A percentile compares a stretch with the other conserved stretches of the same genome.
These are phyloP conservation scores for Quadriops clusia DNA, from an alignment of 2,888 invertebrate genomes.

Conservation along the genomic window DNA sequence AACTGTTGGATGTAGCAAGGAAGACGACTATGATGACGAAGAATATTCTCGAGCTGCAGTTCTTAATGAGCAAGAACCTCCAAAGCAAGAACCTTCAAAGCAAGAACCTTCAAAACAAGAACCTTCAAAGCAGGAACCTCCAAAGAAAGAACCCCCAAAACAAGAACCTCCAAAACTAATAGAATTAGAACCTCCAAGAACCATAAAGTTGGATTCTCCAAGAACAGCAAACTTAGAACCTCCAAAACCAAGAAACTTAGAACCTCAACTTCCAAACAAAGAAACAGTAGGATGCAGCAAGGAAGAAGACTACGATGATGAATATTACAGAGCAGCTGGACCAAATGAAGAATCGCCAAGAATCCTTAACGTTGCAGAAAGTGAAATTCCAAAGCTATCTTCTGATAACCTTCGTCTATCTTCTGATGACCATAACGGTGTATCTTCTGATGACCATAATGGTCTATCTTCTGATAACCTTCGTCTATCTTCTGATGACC, in stretches of 20 bases:
- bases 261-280: neutral
- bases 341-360: too few relatives aligned
- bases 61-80: neutral
- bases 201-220: neutral
- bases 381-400: too few relatives aligned
- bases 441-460: too few relatives aligned
- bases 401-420: too few relatives aligned
- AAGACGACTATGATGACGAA: slow-evolving; percentile 1
- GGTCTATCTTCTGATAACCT: too few relatives aligned
- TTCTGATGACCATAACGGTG: too few relatives aligned
- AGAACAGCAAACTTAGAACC: neutral
- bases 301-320: slow-evolving; percentile 11
- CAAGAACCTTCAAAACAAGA: neutral
- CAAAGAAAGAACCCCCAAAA: neutral
- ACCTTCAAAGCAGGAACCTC: neutral
- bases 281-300: slow-evolving; percentile 13
- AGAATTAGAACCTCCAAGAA: neutral
- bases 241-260: neutral
- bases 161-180: neutral
- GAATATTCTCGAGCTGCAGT: neutral
- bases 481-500: too few relatives aligned
- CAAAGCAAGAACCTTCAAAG: neutral
- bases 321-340: too few relatives aligned
- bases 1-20: slow-evolving; percentile 1
- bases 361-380: too few relatives aligned